A percentile compares a stretch with the other conserved stretches of the same genome.
These are phyloP conservation scores for Ostrea denselamellosa DNA, from an alignment of 1,140 invertebrate genomes.

Conservation along the genomic window DNA sequence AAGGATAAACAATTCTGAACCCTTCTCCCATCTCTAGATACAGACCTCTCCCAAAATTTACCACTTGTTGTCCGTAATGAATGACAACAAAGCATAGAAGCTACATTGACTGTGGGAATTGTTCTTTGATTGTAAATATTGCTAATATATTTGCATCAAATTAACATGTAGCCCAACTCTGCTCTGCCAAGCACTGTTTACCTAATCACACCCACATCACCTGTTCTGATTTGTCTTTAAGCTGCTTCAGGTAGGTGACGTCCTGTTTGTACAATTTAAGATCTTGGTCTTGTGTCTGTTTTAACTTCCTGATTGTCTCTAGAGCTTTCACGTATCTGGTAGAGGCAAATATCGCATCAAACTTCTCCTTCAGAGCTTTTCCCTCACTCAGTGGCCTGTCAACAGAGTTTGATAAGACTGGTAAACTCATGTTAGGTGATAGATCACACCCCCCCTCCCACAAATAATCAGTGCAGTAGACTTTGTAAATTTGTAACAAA, in stretches of 20 bases:
- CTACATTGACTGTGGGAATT: no score
- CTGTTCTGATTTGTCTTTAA: conserved; percentile 74
- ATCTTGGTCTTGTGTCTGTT: conserved; percentile 81
- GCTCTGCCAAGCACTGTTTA: no score
- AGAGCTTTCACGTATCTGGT: conserved; percentile 94
- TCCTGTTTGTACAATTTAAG: conserved; percentile 72
- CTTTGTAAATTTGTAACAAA: no score
- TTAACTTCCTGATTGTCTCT: conserved; percentile 87
- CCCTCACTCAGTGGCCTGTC: conserved; percentile 93
- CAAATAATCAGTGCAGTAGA: background rate
- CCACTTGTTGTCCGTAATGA: no score
- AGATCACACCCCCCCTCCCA: background rate
- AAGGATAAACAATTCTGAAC: no score
- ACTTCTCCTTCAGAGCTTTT: conserved; percentile 95
- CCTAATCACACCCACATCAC: conserved; percentile 46
- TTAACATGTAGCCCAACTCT: no score
- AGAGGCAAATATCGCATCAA: conserved; percentile 99
- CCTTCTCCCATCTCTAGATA: no score
- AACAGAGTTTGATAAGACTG: background rate
- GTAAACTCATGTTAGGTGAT: background rate
- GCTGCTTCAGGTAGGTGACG: conserved; percentile 73
- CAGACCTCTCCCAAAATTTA: no score
- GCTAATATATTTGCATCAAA: no score
- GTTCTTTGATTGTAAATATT: no score
- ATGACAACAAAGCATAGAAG: no score